Evolutionary conservation across 2,888 invertebrate species (phyloP), one percentile per base, ranked within the genome.

Genomic region (Nymphalis c-album): DNA sequence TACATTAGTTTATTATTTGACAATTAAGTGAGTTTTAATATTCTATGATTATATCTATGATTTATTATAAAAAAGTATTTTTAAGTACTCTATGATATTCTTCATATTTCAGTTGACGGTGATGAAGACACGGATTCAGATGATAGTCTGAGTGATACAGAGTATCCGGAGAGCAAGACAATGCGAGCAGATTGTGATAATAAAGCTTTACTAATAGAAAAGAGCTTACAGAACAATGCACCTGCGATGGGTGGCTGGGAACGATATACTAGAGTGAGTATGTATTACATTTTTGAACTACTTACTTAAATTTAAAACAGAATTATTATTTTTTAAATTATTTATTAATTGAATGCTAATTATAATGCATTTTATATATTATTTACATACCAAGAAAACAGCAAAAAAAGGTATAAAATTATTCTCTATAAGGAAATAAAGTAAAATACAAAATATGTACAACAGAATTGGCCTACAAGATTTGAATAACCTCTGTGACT

Each of bases 171-270:
- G 17, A 81, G 71, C 55, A 92, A 90, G 74, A 64, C 70, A 5
- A 53, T 71, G 10, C 77, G 79, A 35, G 68, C 76, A 57, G 82
- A 80, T 10, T 76, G 73, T 18, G 72, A 74, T n/a, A 65, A 46
- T 1, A 71, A 68, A 8, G 75, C 77, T 0, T 79, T 92, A 16
- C 77, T 95, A 61, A 90, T 94, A 20, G 94, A 95, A 76, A 91
- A 92, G 76, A 94, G 94, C 75, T 85, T 95, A 46, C 88, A 94
- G 72, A 93, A 94, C 64, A 86, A 93, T 26, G 89, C 78, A 0
- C 87, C 88, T 0, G 81, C 85, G 5, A 89, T 98, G 61, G 98
- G 98, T 22, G 94, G 95, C 73, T 98, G 98, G 98, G 98, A 98
- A 82, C 94, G 95, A 76, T 94, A 97, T 87, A 98, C 98, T 20